A percentile compares a stretch with the other conserved stretches of the same genome.
phyloP scores from a whole-genome alignment of 2,113 vertebrate species.

The Heterotis niloticus region DNA sequence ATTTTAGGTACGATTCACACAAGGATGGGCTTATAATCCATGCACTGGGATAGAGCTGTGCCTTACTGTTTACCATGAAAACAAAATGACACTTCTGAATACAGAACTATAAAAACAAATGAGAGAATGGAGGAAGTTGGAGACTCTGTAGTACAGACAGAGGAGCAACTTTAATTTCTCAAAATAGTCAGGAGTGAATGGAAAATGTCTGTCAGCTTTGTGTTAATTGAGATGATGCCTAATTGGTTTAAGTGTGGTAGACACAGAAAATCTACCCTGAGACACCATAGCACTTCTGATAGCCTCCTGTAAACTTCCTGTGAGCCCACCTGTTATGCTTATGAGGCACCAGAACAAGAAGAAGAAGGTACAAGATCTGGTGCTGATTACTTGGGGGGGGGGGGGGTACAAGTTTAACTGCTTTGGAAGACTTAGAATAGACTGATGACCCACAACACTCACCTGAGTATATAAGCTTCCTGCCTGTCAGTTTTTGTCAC shows the following conservation, averaged over 20 bases:
- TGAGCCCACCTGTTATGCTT: too few relatives aligned
- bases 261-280: neutral
- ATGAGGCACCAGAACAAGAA: neutral
- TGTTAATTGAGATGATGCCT: neutral
- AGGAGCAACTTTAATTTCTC: neutral
- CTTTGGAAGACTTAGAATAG: neutral
- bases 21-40: too few relatives aligned
- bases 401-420: neutral
- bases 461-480: conserved; percentile 99
- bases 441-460: conserved; percentile 41
- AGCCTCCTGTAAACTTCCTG: neutral
- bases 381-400: conserved; percentile 20
- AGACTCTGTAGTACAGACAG: neutral
- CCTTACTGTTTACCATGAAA: too few relatives aligned
- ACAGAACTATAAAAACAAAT: too few relatives aligned
- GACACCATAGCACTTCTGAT: neutral
- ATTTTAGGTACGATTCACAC: too few relatives aligned
- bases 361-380: conserved; percentile 31
- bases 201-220: neutral
- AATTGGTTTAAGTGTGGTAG: neutral
- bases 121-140: too few relatives aligned
- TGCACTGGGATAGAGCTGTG: too few relatives aligned
- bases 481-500: conserved; percentile 99
- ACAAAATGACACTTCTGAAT: too few relatives aligned
- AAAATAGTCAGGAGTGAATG: neutral